These are phyloP conservation scores for Sebastes matsubarae DNA, from an alignment of 2,797 vertebrate species.

Conservation along the genomic window DNA sequence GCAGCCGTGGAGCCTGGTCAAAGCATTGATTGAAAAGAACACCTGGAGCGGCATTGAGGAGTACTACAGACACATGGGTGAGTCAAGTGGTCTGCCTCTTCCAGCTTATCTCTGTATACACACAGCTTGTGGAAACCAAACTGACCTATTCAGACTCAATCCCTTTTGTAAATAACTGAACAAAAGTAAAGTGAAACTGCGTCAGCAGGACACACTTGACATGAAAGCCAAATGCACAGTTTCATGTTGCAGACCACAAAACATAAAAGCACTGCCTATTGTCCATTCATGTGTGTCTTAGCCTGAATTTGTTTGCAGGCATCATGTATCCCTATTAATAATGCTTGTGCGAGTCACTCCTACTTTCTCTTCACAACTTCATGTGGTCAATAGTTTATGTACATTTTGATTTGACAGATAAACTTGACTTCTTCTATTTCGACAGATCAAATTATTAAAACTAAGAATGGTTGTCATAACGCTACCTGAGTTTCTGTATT, in stretches of 20 bases:
- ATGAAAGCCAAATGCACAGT: background rate
- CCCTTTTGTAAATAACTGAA: background rate
- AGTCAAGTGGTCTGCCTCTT: slow-evolving; percentile 1
- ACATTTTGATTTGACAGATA: background rate
- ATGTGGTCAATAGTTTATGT: background rate
- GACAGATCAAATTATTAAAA: background rate
- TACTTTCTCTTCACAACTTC: background rate
- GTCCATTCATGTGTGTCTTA: background rate
- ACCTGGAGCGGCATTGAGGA: slow-evolving; percentile 93
- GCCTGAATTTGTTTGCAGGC: background rate
- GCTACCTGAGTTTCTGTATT: background rate
- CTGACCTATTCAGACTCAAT: background rate
- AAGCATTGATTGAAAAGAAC: slow-evolving; percentile 92
- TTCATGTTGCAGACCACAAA: background rate
- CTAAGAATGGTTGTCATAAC: background rate
- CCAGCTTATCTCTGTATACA: background rate
- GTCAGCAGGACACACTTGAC: background rate
- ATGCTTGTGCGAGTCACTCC: background rate
- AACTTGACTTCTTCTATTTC: background rate
- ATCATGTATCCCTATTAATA: background rate
- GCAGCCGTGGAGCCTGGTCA: slow-evolving; percentile 94
- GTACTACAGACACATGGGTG: slow-evolving; percentile 91
- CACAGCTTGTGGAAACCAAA: background rate
- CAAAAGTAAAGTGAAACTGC: background rate
- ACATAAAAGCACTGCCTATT: background rate